Conservation (phyloP, 1,140 invertebrate species). For the Pseudomyrmex sp. region DNA sequence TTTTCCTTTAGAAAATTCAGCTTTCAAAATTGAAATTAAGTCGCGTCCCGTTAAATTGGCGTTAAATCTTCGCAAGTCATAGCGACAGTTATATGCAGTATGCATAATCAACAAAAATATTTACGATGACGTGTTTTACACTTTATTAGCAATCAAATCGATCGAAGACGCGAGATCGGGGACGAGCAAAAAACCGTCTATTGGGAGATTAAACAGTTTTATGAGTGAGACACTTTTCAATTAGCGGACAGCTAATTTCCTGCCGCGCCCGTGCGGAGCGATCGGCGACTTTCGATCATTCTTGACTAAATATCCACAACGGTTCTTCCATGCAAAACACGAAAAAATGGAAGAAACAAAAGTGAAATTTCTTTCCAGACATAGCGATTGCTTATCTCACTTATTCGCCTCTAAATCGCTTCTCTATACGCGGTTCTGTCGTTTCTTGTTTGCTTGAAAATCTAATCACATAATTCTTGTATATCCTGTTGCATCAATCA, state of each 20-base stretch:
- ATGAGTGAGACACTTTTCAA: background rate
- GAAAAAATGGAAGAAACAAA: too few species aligned
- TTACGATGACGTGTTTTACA: too few species aligned
- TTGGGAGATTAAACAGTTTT: background rate
- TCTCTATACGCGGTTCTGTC: too few species aligned
- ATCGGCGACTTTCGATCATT: slow-evolving; percentile 2
- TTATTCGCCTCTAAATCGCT: too few species aligned
- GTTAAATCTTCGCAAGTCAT: too few species aligned
- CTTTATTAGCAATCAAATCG: too few species aligned
- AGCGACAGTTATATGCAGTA: too few species aligned
- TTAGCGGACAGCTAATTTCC: slow-evolving; percentile 19
- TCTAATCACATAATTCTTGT: background rate
- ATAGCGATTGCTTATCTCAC: too few species aligned
- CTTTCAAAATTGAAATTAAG: background rate
- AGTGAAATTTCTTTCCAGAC: too few species aligned
- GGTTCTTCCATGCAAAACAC: background rate
- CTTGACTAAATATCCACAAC: background rate
- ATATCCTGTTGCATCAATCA: background rate
- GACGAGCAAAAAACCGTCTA: background rate
- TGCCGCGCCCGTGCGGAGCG: background rate
- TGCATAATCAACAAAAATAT: too few species aligned
- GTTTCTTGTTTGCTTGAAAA: background rate
- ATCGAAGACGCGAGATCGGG: background rate
- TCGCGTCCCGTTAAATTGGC: too few species aligned
- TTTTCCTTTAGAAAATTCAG: background rate